These are phyloP conservation scores for Coregonus ussuriensis DNA, from an alignment of 2,797 vertebrate species.

Conservation along the genomic window DNA sequence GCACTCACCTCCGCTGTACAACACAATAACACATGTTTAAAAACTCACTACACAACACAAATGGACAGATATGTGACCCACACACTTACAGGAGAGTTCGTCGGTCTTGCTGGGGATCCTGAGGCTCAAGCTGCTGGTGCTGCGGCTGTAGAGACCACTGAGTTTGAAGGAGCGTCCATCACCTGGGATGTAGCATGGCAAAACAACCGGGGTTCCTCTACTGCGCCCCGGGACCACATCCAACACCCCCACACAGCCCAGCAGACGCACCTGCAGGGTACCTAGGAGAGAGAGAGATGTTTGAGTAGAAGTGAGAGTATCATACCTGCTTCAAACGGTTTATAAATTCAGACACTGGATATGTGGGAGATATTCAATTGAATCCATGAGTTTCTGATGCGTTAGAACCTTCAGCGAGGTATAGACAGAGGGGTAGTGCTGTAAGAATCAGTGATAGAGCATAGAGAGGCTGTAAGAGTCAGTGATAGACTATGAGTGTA, in stretches of 20 bases:
- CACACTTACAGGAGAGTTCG: conserved; percentile 79
- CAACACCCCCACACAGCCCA: conserved; percentile 83
- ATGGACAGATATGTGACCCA: background rate
- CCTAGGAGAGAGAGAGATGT: conserved; percentile 63
- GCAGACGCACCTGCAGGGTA: conserved; percentile 85
- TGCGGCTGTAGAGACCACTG: conserved; percentile 86
- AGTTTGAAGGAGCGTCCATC: conserved; percentile 83
- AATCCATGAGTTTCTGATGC: too few relatives aligned
- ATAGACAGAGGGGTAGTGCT: too few relatives aligned
- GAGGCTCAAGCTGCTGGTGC: conserved; percentile 84
- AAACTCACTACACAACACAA: conserved; percentile 52
- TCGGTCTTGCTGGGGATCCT: conserved; percentile 83
- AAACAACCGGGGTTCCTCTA: conserved; percentile 68
- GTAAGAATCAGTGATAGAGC: too few relatives aligned
- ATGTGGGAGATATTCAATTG: too few relatives aligned
- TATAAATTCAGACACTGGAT: too few relatives aligned
- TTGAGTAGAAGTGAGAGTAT: background rate
- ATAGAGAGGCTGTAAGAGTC: background rate
- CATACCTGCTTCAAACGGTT: background rate
- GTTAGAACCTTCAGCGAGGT: too few relatives aligned
- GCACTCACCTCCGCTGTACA: conserved; percentile 85
- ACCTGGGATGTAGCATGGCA: conserved; percentile 80
- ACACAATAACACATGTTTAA: conserved; percentile 43
- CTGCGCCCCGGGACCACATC: conserved; percentile 86
- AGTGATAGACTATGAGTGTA: background rate